Evolutionary conservation across 2,888 invertebrate species (phyloP).

Genomic region (Heliconius cydno): DNA sequence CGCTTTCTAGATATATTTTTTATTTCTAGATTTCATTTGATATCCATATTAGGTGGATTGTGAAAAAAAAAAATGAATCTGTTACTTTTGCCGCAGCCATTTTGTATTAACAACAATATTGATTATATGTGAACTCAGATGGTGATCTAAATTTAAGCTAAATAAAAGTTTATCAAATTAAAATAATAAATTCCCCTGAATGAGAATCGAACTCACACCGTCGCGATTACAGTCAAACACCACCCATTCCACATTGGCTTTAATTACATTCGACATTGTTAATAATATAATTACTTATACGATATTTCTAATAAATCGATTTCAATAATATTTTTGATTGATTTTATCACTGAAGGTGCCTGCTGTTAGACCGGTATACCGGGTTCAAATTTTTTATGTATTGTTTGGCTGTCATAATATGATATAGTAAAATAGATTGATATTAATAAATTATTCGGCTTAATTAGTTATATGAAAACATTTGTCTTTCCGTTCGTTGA

Average conservation of each 20-base stretch:
- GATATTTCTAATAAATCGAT: slow-evolving; percentile 17
- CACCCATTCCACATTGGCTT: not conserved
- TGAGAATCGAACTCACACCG: not conserved
- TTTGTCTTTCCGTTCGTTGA: not conserved
- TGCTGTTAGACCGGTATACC: slow-evolving; percentile 48
- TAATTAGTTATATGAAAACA: slow-evolving; percentile 7
- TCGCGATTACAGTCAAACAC: not conserved
- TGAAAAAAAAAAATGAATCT: no score
- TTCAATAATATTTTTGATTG: slow-evolving; percentile 43
- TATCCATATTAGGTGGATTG: no score
- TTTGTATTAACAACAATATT: no score
- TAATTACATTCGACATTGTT: not conserved
- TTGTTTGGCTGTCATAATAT: slow-evolving; percentile 43
- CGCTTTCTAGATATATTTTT: no score
- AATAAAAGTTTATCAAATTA: no score
- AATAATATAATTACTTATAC: not conserved
- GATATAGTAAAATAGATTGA: slow-evolving; percentile 10
- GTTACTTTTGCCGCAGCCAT: no score
- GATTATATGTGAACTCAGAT: no score
- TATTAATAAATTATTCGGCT: not conserved
- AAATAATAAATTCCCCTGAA: not conserved
- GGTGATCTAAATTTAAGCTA: no score
- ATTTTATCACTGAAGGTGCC: slow-evolving; percentile 58
- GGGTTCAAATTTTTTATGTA: slow-evolving; percentile 17
- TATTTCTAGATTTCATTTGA: no score